Conservation (phyloP, 1,140 invertebrate species). For the Delia radicum region DNA sequence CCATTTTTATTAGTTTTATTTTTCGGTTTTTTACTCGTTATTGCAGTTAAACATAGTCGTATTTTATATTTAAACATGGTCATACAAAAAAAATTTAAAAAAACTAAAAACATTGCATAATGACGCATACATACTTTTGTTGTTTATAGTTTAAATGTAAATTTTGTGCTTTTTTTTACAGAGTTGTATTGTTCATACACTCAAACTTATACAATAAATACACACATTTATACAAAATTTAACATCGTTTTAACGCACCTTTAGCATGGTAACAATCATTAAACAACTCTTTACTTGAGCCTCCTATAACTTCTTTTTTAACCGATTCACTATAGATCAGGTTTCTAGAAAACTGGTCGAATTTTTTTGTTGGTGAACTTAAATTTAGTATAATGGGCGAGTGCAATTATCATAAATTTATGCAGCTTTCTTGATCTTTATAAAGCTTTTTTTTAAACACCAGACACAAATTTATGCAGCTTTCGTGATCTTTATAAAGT, state of each 20-base stretch:
- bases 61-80: slow-evolving; percentile 21
- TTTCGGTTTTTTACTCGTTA: not conserved
- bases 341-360: no score
- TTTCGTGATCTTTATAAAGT: no score
- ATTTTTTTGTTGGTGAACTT: no score
- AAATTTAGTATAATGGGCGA: no score
- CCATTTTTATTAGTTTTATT: not conserved
- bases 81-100: not conserved
- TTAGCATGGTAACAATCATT: slow-evolving; percentile 1
- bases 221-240: not conserved
- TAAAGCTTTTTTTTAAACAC: no score
- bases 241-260: slow-evolving; percentile 11
- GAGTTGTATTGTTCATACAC: not conserved
- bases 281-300: no score
- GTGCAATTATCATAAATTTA: no score
- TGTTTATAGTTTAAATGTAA: slow-evolving; percentile 22
- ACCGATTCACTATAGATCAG: no score
- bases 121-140: slow-evolving; percentile 11
- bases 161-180: slow-evolving; percentile 6
- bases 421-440: no score
- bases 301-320: no score
- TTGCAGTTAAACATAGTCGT: slow-evolving; percentile 11
- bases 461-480: no score
- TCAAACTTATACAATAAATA: not conserved
- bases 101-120: slow-evolving; percentile 24